Evolutionary conservation across 2,797 vertebrate genomes (phyloP), one percentile per base, ranked within the genome.

Genomic region (Australoheros facetus): DNA sequence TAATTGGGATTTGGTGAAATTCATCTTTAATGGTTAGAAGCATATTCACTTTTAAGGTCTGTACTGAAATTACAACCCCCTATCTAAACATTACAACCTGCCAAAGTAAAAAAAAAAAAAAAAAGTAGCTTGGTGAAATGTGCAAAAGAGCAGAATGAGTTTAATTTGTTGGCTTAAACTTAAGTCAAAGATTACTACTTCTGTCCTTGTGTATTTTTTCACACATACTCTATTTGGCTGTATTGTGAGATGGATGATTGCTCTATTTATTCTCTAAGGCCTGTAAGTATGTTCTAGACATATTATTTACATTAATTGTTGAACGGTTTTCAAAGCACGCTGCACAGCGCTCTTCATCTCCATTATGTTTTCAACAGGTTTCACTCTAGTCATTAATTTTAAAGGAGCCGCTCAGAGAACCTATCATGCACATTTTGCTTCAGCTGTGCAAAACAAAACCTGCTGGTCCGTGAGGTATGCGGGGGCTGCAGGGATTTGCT

Each of bases 391-490:
- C 17, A 13, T 69, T 51, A 30, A 69, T 34, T 69, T 69, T 69
- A 30, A 51, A 69, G 10, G 9, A n/a, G 42, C 70, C 26, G 16
- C 57, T 16, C 13, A 56, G 45, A 62, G 48, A 60, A 42, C 14
- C 53, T 71, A 23, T 71, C 13, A 10, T 80, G 74, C 64, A 23
- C n/a, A 6, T 70, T 30, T 80, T n/a, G 64, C 17, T 80, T 34
- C 59, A 79, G 51, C 45, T 66, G 56, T 34, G 45, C 28, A 78
- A 74, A 56, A 79, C 42, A 76, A 70, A 45, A 23, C 32, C 54
- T 72, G 57, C 42, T 80, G 89, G 88, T 89, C 88, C 92, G 83
- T 51, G 53, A 89, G 87, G 91, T 73, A 88, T 84, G 83, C 85
- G 88, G 73, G 89, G 87, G 69, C 84, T 90, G 85, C 78, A 88